Evolutionary conservation across 2,888 invertebrate genomes (phyloP).

Genomic region (Eristalis pertinax): DNA sequence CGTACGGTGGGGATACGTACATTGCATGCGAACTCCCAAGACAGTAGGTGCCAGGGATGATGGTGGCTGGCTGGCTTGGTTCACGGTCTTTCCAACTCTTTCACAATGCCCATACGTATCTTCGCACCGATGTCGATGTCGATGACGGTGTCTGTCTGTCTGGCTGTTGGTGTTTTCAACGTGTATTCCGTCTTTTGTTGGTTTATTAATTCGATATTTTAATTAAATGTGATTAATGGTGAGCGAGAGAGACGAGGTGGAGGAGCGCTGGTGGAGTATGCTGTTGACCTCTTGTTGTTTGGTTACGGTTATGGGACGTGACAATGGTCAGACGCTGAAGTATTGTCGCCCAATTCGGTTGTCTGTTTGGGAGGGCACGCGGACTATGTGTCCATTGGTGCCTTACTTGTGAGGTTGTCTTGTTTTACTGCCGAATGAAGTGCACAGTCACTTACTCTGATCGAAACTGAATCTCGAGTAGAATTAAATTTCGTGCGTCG

Average conservation of each 20-base stretch:
- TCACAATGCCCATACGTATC: neutral
- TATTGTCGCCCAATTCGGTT: slow-evolving; percentile 45
- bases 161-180: slow-evolving; percentile 7
- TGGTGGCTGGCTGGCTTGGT: slow-evolving; percentile 6
- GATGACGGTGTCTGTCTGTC: neutral
- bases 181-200: slow-evolving; percentile 44
- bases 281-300: slow-evolving; percentile 31
- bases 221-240: slow-evolving; percentile 67
- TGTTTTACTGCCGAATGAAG: slow-evolving; percentile 2
- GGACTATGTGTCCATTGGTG: slow-evolving; percentile 14
- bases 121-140: slow-evolving; percentile 11
- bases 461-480: neutral
- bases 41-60: slow-evolving; percentile 20
- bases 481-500: neutral
- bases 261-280: neutral
- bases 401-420: slow-evolving; percentile 34
- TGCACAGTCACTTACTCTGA: slow-evolving; percentile 41
- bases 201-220: slow-evolving; percentile 67
- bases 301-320: slow-evolving; percentile 31
- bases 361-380: slow-evolving; percentile 23
- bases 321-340: slow-evolving; percentile 50
- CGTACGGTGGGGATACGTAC: neutral
- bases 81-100: slow-evolving; percentile 29
- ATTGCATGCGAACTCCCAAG: slow-evolving; percentile 50
- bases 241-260: neutral